phyloP scores from a whole-genome alignment of 2,797 vertebrate species.

The Gambelia wislizenii region DNA sequence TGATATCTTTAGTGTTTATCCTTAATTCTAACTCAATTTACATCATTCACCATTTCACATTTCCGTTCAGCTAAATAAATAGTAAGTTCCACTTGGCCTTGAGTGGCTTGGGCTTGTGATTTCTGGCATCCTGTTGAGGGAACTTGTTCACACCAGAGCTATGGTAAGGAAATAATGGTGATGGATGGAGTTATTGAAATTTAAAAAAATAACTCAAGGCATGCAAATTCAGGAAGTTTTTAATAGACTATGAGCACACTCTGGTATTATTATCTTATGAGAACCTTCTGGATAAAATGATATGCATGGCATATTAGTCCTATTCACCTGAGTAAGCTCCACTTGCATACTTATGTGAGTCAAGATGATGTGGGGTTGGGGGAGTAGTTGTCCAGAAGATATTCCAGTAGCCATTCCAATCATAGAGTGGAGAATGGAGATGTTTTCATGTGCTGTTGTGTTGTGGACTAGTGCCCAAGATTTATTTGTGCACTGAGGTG shows the following conservation, averaged over 20 bases:
- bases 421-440: too few relatives aligned
- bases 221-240: not conserved
- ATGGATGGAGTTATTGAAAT: not conserved
- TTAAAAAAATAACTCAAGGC: not conserved
- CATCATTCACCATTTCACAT: constrained; percentile 23
- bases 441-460: not conserved
- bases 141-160: constrained; percentile 21
- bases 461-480: not conserved
- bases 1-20: not conserved
- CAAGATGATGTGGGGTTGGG: too few relatives aligned
- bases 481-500: not conserved
- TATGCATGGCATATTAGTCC: not conserved
- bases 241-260: accelerated
- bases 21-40: not conserved
- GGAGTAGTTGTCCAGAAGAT: too few relatives aligned
- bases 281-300: not conserved
- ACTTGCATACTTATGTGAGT: too few relatives aligned
- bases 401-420: too few relatives aligned
- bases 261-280: not conserved
- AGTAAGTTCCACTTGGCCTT: constrained; percentile 2
- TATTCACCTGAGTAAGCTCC: not conserved
- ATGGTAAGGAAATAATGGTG: not conserved
- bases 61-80: not conserved
- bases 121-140: constrained; percentile 25
- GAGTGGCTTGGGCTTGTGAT: constrained; percentile 12